These are phyloP conservation scores for Gambusia yucatana DNA, from an alignment of 2,797 vertebrate species.

Conservation along the genomic window DNA sequence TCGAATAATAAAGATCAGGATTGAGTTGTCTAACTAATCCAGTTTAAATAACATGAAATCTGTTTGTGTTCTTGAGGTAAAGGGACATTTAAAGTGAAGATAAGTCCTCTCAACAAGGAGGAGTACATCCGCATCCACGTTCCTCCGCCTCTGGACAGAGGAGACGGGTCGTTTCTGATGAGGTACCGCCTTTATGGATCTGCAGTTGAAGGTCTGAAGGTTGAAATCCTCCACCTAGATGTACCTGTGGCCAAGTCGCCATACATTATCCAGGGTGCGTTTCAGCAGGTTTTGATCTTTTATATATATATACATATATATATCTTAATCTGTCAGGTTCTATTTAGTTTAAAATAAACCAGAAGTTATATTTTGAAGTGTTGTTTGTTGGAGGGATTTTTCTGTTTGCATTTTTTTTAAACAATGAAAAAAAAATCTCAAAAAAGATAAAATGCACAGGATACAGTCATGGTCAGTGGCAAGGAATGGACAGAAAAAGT, in stretches of 20 bases:
- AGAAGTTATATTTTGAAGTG: not conserved
- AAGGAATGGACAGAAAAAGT: too few species aligned
- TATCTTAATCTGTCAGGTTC: not conserved
- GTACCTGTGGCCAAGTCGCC: conserved; percentile 88
- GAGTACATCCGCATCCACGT: conserved; percentile 87
- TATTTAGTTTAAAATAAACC: not conserved
- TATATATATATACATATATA: too few species aligned
- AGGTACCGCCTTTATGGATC: conserved; percentile 89
- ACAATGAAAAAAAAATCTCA: too few species aligned
- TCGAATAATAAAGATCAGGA: not conserved
- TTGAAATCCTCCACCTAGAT: conserved; percentile 84
- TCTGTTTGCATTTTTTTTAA: not conserved
- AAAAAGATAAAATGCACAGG: too few species aligned
- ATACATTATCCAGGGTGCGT: conserved; percentile 84
- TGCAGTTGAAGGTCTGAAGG: conserved; percentile 80
- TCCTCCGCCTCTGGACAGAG: conserved; percentile 86
- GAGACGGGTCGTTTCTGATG: conserved; percentile 91
- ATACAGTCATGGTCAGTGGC: too few species aligned
- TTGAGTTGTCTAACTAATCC: not conserved
- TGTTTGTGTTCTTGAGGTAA: conserved; percentile 69
- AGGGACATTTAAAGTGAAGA: conserved; percentile 86
- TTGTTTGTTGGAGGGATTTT: not conserved
- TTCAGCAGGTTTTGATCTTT: not conserved
- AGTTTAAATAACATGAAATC: not conserved
- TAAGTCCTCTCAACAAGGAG: conserved; percentile 82